These are phyloP conservation scores for Oophaga sylvatica DNA, from an alignment of 2,797 vertebrate species.

Conservation along the genomic window DNA sequence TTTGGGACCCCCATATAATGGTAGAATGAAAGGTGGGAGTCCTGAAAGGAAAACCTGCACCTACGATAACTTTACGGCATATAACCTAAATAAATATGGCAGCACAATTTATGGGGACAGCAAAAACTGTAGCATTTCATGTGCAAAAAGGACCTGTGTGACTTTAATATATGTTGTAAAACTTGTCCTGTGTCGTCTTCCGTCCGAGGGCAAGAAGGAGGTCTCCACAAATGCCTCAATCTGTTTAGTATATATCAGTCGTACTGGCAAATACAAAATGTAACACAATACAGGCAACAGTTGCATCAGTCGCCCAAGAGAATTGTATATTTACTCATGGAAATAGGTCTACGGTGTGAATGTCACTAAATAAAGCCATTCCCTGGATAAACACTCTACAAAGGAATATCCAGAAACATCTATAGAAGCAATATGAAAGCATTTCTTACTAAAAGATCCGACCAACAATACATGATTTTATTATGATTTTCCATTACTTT, in stretches of 20 bases:
- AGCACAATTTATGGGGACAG: too few species aligned
- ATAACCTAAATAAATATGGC: too few species aligned
- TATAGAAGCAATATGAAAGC: background rate
- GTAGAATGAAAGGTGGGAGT: too few species aligned
- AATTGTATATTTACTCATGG: background rate
- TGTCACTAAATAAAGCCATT: background rate
- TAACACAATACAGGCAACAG: background rate
- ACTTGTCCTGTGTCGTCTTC: too few species aligned
- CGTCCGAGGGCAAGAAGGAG: too few species aligned
- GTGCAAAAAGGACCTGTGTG: too few species aligned
- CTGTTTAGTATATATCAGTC: background rate
- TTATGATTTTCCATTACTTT: background rate
- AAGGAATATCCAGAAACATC: background rate
- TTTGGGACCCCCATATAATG: too few species aligned
- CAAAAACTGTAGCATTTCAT: too few species aligned
- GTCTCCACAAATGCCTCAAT: background rate
- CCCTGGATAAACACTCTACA: background rate
- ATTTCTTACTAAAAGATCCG: background rate
- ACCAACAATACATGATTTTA: background rate
- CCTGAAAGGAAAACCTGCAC: too few species aligned
- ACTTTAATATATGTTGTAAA: too few species aligned
- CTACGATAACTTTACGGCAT: too few species aligned
- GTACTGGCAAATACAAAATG: background rate
- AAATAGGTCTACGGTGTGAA: background rate
- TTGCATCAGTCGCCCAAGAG: slow-evolving; percentile 4